Evolutionary conservation across 2,888 invertebrate species (phyloP).

Genomic region (Drosophila nr. perissopoda): DNA sequence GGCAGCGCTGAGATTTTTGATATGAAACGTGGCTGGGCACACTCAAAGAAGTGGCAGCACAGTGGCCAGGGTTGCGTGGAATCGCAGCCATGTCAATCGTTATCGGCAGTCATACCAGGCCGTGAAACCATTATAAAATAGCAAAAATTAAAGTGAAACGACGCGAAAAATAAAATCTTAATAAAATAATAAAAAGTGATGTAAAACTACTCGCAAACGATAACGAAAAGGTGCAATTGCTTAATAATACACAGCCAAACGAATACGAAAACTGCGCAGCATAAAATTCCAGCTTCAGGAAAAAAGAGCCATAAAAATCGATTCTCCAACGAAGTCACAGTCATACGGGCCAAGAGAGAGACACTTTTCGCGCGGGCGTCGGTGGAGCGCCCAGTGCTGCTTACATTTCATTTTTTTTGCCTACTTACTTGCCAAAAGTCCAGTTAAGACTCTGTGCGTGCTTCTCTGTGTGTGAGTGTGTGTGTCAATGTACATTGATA

Average conservation of each 20-base stretch:
- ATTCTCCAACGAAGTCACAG: constrained; percentile 80
- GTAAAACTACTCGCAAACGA: constrained; percentile 49
- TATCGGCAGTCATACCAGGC: constrained; percentile 62
- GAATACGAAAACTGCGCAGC: constrained; percentile 34
- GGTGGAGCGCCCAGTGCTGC: constrained; percentile 57
- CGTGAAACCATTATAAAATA: constrained; percentile 72
- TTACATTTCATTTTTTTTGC: constrained; percentile 42
- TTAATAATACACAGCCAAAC: constrained; percentile 19
- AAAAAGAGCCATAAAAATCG: constrained; percentile 81
- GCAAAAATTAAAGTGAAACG: constrained; percentile 69
- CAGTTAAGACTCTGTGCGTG: constrained; percentile 24
- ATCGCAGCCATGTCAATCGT: constrained; percentile 32
- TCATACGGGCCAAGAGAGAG: constrained; percentile 48
- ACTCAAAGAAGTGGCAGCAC: constrained; percentile 21
- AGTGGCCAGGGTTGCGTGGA: constrained; percentile 30
- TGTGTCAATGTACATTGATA: constrained; percentile 5
- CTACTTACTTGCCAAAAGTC: constrained; percentile 59
- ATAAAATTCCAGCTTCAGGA: constrained; percentile 40
- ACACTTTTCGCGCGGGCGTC: constrained; percentile 74
- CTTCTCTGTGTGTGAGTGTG: constrained; percentile 15
- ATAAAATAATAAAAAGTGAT: constrained; percentile 29
- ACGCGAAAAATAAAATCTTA: constrained; percentile 56
- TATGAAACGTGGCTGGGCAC: constrained; percentile 7
- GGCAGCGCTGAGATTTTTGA: constrained; percentile 7
- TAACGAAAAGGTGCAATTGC: constrained; percentile 49